These are phyloP conservation scores for Lutjanus erythropterus DNA, from an alignment of 2,113 vertebrate species.

Conservation along the genomic window DNA sequence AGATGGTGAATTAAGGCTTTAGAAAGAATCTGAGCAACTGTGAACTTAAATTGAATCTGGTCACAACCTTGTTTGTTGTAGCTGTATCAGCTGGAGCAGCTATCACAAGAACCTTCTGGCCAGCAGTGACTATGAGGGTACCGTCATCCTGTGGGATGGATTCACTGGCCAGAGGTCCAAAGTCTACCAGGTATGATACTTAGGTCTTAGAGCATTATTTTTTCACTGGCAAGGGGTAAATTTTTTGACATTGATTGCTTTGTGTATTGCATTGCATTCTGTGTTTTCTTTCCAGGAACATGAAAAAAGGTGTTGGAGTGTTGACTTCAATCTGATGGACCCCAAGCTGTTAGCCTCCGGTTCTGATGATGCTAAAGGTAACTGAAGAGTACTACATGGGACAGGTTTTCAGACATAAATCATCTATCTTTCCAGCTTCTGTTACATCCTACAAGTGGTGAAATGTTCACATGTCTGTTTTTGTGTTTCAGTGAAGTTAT, in stretches of 20 bases:
- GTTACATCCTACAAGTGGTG: not conserved
- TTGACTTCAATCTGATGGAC: constrained; percentile 99
- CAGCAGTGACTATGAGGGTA: constrained; percentile 99
- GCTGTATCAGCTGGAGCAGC: constrained; percentile 99
- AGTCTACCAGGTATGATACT: constrained; percentile 93
- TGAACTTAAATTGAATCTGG: constrained; percentile 3
- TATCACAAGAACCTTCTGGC: constrained; percentile 99
- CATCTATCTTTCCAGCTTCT: not conserved
- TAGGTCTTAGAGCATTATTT: not conserved
- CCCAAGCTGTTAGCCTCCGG: constrained; percentile 98
- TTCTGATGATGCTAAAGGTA: constrained; percentile 99
- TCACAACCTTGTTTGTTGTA: constrained; percentile 59
- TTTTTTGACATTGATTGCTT: no score
- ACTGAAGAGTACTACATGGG: not conserved
- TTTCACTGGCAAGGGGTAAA: not conserved
- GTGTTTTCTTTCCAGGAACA: constrained; percentile 88
- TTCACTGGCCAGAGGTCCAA: constrained; percentile 98
- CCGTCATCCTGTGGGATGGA: constrained; percentile 98
- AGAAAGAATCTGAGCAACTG: not conserved
- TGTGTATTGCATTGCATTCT: no score
- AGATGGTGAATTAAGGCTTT: not conserved
- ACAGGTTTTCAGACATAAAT: not conserved
- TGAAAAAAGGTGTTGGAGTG: constrained; percentile 99
- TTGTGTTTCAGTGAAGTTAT: constrained; percentile 92
- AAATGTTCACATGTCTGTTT: not conserved